Evolutionary conservation across 92 coral and sea anemone genomes (phyloP), one percentile per base, ranked within the genome.

Genomic region (Hydrozoanthus gracilis): DNA sequence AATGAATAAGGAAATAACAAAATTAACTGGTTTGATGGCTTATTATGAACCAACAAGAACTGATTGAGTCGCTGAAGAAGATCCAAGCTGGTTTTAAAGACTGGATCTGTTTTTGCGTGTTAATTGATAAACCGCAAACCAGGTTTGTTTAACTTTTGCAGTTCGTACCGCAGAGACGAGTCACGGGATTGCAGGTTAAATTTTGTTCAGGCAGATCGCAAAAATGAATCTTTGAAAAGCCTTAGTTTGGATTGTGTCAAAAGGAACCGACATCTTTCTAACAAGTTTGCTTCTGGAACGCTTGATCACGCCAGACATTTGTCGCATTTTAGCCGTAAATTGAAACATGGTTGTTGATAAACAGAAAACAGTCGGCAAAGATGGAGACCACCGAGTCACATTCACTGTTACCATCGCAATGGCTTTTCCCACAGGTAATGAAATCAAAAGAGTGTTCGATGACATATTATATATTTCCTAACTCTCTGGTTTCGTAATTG

Each of bases 361-460:
- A 72, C 89, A 87, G 77, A 70, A 65, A 56, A 76, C 76, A 68
- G 71, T 65, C 54, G 83, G 83, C 18, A 85, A 90, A n/a, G 83
- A 87, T 68, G 98, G 96, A 27, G 95, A 95, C 61, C 99, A 96
- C 77, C 95, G 79, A 88, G 98, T 96, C 46, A 96, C 99, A 7
- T 95, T 96, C 45, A 95, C 95, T 6, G 88, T 96, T 71, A 96
- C 97, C 1, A 78, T 96, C 50, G 98, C 98, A 44, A 88, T 90
- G 66, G 98, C 99, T 56, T 92, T 96, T 51, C 95, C 91, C 4
- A 88, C 98, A 90, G 98, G 99, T 96, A 78, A 82, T 83, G 77
- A 48, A 6, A 68, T 68, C 11, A 68, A 48, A 68, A 27, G 20
- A 39, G 16, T 15, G 16, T 9, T 12, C 3, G 46, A 16, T 51